Conservation (phyloP, 2,888 invertebrate species). For the Malthinus flaveolus region DNA sequence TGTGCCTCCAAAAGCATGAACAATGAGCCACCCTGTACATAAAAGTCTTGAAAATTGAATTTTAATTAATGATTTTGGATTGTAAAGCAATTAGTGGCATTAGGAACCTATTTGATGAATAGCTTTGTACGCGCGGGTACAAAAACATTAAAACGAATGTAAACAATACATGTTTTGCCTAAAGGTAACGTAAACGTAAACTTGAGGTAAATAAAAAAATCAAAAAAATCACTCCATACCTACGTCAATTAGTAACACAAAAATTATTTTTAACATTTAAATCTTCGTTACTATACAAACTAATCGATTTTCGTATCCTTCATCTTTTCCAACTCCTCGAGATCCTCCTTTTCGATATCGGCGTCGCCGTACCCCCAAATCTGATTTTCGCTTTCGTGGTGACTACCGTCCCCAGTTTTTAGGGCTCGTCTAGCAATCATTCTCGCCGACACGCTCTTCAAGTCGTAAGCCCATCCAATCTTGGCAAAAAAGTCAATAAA, state of each 20-base stretch:
- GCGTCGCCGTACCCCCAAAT: slow-evolving; percentile 69
- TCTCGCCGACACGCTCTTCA: slow-evolving; percentile 64
- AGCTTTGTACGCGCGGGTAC: slow-evolving; percentile 1
- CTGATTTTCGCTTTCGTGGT: slow-evolving; percentile 38
- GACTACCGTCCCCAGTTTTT: slow-evolving; percentile 64
- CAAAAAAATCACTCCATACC: background rate
- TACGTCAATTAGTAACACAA: background rate
- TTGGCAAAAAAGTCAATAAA: slow-evolving; percentile 80
- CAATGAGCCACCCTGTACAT: no score
- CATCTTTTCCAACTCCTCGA: slow-evolving; percentile 60
- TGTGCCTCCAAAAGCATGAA: no score
- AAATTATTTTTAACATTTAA: background rate
- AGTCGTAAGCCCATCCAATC: slow-evolving; percentile 82
- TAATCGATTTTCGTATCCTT: slow-evolving; percentile 46
- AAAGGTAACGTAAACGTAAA: background rate
- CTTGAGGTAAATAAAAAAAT: background rate
- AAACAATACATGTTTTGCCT: background rate
- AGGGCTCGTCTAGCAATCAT: slow-evolving; percentile 62
- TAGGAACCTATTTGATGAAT: background rate
- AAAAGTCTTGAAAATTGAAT: no score
- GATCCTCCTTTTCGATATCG: slow-evolving; percentile 61
- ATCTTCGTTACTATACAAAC: background rate
- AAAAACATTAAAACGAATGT: slow-evolving; percentile 6
- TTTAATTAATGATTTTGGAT: slow-evolving; percentile 1
- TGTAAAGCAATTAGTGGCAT: slow-evolving; percentile 3